Percentiles rank a stretch among this genome's conserved stretches.
Evolutionary conservation across 2,797 vertebrate species (phyloP).

Genomic region (Dryobates pubescens): DNA sequence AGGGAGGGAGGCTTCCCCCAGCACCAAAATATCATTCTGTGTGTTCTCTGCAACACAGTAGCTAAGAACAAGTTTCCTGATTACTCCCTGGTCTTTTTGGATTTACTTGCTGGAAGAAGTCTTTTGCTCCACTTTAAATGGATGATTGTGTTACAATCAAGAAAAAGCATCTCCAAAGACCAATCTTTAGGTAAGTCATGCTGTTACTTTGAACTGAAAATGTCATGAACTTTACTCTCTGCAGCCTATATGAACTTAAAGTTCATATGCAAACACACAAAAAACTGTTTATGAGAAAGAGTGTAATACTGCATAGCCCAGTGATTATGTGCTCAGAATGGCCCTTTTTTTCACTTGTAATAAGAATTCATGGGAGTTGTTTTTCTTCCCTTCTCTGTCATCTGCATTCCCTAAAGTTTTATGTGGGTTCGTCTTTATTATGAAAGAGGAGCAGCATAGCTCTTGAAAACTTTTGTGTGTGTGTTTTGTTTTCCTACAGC

Average conservation of each 20-base stretch:
- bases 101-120: slow-evolving; percentile 77
- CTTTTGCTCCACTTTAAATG: slow-evolving; percentile 84
- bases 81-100: slow-evolving; percentile 73
- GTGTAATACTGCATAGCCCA: neutral
- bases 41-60: slow-evolving; percentile 78
- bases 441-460: slow-evolving; percentile 20
- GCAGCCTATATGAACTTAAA: neutral
- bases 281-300: neutral
- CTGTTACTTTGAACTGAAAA: slow-evolving; percentile 12
- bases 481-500: slow-evolving; percentile 38
- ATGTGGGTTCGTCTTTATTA: slow-evolving; percentile 20
- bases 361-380: neutral
- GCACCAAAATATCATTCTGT: slow-evolving; percentile 78
- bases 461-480: slow-evolving; percentile 51
- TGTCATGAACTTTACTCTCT: neutral
- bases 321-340: neutral
- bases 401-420: slow-evolving; percentile 29
- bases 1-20: slow-evolving; percentile 80
- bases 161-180: slow-evolving; percentile 90
- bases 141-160: slow-evolving; percentile 90
- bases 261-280: neutral
- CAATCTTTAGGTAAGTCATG: slow-evolving; percentile 89
- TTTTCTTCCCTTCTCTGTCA: neutral
- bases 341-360: neutral
- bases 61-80: slow-evolving; percentile 76